A percentile compares a stretch with the other conserved stretches of the same genome.
Conservation (phyloP, 2,113 vertebrate genomes). For the Cnemophilus loriae region DNA sequence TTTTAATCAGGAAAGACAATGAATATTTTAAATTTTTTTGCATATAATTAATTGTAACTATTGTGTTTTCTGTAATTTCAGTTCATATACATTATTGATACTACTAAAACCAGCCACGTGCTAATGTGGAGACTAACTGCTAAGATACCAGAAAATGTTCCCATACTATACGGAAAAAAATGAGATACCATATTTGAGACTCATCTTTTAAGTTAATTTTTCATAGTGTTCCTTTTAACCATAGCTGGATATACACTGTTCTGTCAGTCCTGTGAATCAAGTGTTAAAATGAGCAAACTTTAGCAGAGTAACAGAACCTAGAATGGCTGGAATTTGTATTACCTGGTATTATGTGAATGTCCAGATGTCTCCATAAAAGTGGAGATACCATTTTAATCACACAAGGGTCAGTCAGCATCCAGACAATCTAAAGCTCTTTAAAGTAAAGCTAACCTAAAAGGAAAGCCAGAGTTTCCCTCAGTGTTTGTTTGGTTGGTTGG, state of each 20-base stretch:
- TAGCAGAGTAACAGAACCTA: not conserved
- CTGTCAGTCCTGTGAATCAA: not conserved
- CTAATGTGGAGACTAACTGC: not conserved
- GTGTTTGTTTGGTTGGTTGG: too few species aligned
- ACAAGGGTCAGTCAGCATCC: not conserved
- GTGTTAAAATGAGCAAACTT: not conserved
- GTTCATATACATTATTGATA: not conserved
- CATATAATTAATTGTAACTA: not conserved
- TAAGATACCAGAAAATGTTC: not conserved
- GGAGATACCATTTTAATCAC: not conserved
- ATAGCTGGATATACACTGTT: not conserved
- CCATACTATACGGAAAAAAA: not conserved
- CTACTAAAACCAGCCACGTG: not conserved
- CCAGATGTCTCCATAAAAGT: not conserved
- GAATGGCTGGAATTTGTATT: not conserved
- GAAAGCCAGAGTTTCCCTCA: not conserved
- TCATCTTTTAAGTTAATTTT: not conserved
- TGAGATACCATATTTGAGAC: rapidly evolving
- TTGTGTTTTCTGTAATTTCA: not conserved
- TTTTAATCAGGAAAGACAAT: not conserved
- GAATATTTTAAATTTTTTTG: not conserved
- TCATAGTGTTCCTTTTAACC: not conserved
- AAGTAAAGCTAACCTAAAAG: not conserved
- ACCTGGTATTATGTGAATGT: not conserved
- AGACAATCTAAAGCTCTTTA: not conserved